Percentiles rank a stretch among this genome's conserved stretches.
Conservation (phyloP, 2,113 vertebrate genomes). For the Indicator indicator region DNA sequence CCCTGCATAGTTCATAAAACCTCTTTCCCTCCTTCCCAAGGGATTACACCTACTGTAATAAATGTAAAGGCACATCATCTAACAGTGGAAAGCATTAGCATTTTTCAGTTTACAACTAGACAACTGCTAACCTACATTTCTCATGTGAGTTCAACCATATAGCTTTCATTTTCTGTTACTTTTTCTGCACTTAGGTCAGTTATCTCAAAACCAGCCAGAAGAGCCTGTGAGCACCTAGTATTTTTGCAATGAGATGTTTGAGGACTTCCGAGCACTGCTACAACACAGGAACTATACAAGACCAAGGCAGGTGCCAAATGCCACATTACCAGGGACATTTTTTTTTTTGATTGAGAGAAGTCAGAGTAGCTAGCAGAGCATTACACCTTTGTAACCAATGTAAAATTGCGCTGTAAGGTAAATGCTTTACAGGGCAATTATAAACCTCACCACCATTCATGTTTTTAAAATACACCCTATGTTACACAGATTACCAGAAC, state of each 20-base stretch:
- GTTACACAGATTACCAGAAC: neutral
- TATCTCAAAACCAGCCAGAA: neutral
- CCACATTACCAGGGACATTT: neutral
- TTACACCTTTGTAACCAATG: neutral
- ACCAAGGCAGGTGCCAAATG: neutral
- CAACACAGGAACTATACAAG: neutral
- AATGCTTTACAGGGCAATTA: neutral
- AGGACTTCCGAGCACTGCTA: neutral
- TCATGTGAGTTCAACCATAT: neutral
- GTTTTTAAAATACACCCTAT: neutral
- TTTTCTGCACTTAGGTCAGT: neutral
- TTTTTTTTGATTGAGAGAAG: neutral
- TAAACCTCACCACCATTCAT: neutral
- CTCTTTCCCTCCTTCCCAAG: neutral
- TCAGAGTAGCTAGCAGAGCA: neutral
- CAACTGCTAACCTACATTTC: neutral
- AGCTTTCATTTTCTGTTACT: neutral
- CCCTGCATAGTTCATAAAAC: neutral
- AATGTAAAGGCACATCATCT: neutral
- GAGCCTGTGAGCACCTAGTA: neutral
- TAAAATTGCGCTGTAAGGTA: neutral
- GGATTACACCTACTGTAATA: neutral
- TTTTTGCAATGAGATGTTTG: neutral
- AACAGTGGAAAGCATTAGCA: neutral
- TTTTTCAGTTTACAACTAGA: neutral